phyloP scores from a whole-genome alignment of 2,797 vertebrate genomes.

The Microchirus variegatus region DNA sequence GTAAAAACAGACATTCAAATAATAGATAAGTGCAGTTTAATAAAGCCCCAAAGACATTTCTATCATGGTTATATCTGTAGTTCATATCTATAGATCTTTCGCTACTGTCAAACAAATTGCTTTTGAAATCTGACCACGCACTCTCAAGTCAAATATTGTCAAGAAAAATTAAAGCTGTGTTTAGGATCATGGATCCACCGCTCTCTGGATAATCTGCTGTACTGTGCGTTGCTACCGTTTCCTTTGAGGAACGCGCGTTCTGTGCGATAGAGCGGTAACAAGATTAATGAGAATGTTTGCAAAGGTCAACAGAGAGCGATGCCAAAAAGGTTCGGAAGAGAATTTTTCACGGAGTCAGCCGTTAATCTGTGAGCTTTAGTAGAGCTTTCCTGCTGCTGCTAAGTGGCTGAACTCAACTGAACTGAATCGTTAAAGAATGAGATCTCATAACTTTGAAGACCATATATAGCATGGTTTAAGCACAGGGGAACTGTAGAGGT shows the following conservation, averaged over 20 bases:
- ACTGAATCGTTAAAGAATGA: no score
- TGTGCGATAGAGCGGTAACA: slow-evolving; percentile 8
- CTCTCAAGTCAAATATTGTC: slow-evolving; percentile 12
- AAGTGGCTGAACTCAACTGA: not conserved
- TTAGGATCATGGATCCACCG: slow-evolving; percentile 1
- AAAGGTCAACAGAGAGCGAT: slow-evolving; percentile 42
- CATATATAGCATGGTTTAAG: no score
- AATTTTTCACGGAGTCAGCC: slow-evolving; percentile 31
- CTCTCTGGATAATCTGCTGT: slow-evolving; percentile 12
- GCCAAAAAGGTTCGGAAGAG: slow-evolving; percentile 59
- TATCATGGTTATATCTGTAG: slow-evolving; percentile 41
- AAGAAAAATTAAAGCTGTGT: slow-evolving; percentile 1
- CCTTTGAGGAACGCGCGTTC: slow-evolving; percentile 21
- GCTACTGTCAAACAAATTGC: slow-evolving; percentile 19
- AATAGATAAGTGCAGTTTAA: slow-evolving; percentile 54
- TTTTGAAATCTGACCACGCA: not conserved
- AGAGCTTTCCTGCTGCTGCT: not conserved
- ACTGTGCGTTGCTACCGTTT: not conserved
- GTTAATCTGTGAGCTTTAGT: slow-evolving; percentile 23
- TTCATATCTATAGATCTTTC: slow-evolving; percentile 28
- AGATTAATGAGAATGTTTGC: slow-evolving; percentile 23
- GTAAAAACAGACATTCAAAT: slow-evolving; percentile 52
- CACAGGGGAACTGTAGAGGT: no score
- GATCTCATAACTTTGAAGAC: no score
- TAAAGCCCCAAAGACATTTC: slow-evolving; percentile 51